A percentile compares a stretch with the other conserved stretches of the same genome.
These are phyloP conservation scores for Zoanthus sociatus DNA, from an alignment of 92 coral and sea anemone genomes.

Conservation along the genomic window DNA sequence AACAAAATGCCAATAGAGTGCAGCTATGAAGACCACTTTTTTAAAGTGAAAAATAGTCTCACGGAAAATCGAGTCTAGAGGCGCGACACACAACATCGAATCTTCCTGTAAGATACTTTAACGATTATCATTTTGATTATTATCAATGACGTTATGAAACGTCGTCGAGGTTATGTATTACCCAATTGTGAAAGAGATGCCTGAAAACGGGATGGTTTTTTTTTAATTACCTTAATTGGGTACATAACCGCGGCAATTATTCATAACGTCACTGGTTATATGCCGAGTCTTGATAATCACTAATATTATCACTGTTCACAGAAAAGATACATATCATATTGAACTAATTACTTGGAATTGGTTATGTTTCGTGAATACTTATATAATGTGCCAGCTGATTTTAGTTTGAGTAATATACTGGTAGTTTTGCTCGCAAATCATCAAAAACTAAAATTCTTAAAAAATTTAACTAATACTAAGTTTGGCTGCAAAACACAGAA, in stretches of 20 bases:
- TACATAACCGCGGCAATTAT: too few relatives aligned
- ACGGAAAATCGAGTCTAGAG: neutral
- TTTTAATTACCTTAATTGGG: too few relatives aligned
- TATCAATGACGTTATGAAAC: neutral
- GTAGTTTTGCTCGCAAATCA: neutral
- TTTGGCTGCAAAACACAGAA: neutral
- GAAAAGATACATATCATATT: too few relatives aligned
- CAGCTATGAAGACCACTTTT: slow-evolving; percentile 9
- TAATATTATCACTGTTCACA: too few relatives aligned
- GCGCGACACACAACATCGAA: neutral
- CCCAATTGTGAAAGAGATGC: too few relatives aligned
- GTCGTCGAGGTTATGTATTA: too few relatives aligned
- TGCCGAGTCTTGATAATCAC: too few relatives aligned
- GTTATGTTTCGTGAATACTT: neutral
- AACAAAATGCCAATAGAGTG: slow-evolving; percentile 24
- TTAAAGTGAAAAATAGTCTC: slow-evolving; percentile 25
- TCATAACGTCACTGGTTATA: too few relatives aligned
- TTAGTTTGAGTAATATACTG: neutral
- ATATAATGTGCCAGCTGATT: neutral
- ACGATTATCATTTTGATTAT: neutral
- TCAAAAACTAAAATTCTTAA: neutral
- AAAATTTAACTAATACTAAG: neutral
- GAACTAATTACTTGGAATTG: neutral
- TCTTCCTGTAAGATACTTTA: neutral
- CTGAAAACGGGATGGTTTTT: too few relatives aligned